Evolutionary conservation across 2,888 invertebrate species (phyloP).

Genomic region (Anticlea derivata): DNA sequence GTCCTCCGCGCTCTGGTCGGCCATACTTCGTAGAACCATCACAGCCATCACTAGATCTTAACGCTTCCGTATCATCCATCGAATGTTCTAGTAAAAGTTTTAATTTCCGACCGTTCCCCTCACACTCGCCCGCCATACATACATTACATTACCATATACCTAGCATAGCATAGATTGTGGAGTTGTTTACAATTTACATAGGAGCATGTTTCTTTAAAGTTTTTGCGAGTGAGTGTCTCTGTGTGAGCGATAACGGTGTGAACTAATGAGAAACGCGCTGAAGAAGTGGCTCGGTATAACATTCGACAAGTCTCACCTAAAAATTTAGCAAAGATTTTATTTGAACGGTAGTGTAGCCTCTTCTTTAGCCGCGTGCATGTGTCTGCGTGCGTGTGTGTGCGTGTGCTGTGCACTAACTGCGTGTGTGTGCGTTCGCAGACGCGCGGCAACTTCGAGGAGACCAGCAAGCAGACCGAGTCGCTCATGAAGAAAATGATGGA

Average conservation of each 20-base stretch:
- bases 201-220: slow-evolving; percentile 20
- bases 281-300: slow-evolving; percentile 1
- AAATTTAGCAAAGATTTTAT: no score
- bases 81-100: slow-evolving; percentile 13
- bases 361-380: slow-evolving; percentile 2
- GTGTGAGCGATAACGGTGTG: slow-evolving; percentile 8
- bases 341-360: no score
- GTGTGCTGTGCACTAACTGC: slow-evolving; percentile 25
- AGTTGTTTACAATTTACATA: neutral
- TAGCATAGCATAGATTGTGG: neutral
- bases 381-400: slow-evolving; percentile 7
- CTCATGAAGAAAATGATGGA: slow-evolving; percentile 99
- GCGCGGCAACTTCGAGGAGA: slow-evolving; percentile 95
- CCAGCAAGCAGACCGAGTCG: slow-evolving; percentile 94
- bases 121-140: neutral
- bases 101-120: neutral
- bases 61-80: slow-evolving; percentile 2
- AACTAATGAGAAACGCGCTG: slow-evolving; percentile 1
- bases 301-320: no score
- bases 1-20: neutral
- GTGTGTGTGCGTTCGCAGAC: slow-evolving; percentile 84
- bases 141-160: no score
- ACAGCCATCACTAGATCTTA: neutral
- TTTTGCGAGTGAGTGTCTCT: slow-evolving; percentile 10
- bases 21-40: neutral